Conservation (phyloP, 2,797 vertebrate species). For the Acanthopagrus latus region DNA sequence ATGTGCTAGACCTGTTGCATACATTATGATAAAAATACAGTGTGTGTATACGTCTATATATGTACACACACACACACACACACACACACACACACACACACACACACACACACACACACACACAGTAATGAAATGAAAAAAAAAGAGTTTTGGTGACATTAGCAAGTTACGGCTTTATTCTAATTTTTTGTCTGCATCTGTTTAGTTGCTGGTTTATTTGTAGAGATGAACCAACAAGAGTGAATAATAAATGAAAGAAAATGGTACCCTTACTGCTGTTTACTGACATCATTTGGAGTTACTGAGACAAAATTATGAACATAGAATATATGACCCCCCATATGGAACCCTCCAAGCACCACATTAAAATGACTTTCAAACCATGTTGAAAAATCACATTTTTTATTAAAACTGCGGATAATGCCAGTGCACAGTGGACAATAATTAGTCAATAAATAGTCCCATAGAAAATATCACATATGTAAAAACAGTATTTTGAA, state of each 20-base stretch:
- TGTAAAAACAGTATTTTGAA: conserved; percentile 31
- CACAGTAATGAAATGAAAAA: too few relatives aligned
- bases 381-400: neutral
- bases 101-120: too few relatives aligned
- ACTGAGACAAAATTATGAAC: neutral
- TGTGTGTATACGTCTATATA: too few relatives aligned
- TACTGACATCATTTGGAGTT: conserved; percentile 23
- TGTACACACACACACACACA: too few relatives aligned
- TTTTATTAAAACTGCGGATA: conserved; percentile 42
- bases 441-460: conserved; percentile 44
- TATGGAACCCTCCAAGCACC: neutral
- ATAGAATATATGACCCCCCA: too few relatives aligned
- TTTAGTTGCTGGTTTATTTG: neutral
- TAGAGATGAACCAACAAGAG: neutral
- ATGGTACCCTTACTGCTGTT: neutral
- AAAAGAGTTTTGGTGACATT: too few relatives aligned
- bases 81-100: too few relatives aligned
- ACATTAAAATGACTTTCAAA: neutral
- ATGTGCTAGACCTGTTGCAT: too few relatives aligned
- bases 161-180: neutral
- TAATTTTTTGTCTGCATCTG: neutral
- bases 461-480: conserved; percentile 52
- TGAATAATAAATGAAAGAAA: neutral
- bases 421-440: conserved; percentile 5
- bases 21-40: too few relatives aligned